Evolutionary conservation across 2,888 invertebrate species (phyloP).

Genomic region (Dusona sp.): DNA sequence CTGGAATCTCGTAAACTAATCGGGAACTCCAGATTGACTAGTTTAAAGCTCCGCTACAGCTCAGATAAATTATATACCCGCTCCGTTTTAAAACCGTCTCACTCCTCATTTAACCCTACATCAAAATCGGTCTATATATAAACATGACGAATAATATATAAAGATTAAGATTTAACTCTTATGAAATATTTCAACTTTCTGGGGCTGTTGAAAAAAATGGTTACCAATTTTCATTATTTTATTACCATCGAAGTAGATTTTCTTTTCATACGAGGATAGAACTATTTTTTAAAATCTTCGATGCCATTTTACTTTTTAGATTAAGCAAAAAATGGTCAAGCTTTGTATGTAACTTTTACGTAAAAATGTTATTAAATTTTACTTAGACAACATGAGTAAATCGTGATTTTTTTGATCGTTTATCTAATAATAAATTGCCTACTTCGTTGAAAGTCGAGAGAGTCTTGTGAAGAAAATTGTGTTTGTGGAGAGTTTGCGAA

Average conservation of each 20-base stretch:
- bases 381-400: not conserved
- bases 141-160: not conserved
- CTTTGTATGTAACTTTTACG: too few relatives aligned
- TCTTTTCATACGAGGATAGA: too few relatives aligned
- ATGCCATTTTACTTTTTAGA: too few relatives aligned
- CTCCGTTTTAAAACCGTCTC: not conserved
- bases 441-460: not conserved
- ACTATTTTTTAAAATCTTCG: too few relatives aligned
- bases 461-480: not conserved
- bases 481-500: not conserved
- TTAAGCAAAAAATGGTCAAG: too few relatives aligned
- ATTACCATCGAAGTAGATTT: too few relatives aligned
- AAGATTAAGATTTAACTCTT: not conserved
- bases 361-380: not conserved
- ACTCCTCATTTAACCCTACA: not conserved
- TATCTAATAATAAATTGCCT: not conserved
- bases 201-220: not conserved
- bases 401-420: not conserved
- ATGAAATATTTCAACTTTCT: not conserved
- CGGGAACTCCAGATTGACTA: slow-evolving; percentile 20
- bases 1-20: slow-evolving; percentile 42
- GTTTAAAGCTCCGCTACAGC: not conserved
- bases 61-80: not conserved
- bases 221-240: not conserved
- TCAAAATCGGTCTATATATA: slow-evolving; percentile 11